Evolutionary conservation across 92 coral and sea anemone species (phyloP), one percentile per base, ranked within the genome.

Genomic region (Zoanthus gigantus): DNA sequence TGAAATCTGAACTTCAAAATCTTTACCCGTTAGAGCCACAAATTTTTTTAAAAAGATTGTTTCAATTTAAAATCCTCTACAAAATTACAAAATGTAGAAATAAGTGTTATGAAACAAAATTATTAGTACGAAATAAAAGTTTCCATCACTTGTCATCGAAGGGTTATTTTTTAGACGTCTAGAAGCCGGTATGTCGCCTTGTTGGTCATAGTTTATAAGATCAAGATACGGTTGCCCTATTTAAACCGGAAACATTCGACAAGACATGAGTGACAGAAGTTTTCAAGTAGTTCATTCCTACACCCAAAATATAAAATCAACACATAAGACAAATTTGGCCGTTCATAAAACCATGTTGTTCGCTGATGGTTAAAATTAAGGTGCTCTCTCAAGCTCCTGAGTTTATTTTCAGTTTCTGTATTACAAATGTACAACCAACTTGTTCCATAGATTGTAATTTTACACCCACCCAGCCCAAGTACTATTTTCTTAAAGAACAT

Each of bases 161-260:
- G 68, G 9, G 13, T 13, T 13, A 9, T 77, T 77, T 77, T 54
- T 77, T 52, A 48, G 65, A 11, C 50, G 63, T 76, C 65, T 10
- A 52, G 63, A 15, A 54, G 46, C 42, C 42, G 53, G n/a, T 77
- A 52, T 77, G 68, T 54, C 82, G 82, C 82, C 48, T 29, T 77
- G 28, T 56, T 77, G 80, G 47, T 77, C 34, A 77, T 30, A 54
- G 23, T 53, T 77, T 77, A 77, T 44, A 77, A 77, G 82, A 77
- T 77, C 82, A 77, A 54, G 23, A 30, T 54, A 54, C 67, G 58
- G 18, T 23, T 52, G 16, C 18, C 30, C 10, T 54, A 9, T 46
- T 58, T 56, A 48, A 32, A 77, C 82, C 82, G 82, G 82, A 77
- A 77, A 30, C 67, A 6, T 31, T 23, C 82, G 67, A 53, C 82